Base-by-base conservation (phyloP, 2,888 invertebrate species). In the Apodemia mormo region DNA sequence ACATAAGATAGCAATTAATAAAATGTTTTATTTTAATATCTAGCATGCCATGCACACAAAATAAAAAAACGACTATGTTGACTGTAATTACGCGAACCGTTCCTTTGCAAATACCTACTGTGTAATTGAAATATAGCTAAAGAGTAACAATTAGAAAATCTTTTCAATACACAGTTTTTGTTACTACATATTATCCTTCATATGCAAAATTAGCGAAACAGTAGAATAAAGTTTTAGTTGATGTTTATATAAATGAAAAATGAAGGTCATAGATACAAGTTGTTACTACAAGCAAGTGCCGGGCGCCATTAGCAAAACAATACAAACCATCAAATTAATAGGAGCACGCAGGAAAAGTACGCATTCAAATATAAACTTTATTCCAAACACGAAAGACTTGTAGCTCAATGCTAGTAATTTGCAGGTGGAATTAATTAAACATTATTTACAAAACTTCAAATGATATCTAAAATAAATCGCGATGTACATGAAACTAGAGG, bases 381-480 rank as follows among this genome's bases (percentile, higher is more conserved):
- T 45, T 8, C 7, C 37, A 9, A 9, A 2, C 2, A 10, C 6
- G 9, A 65, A 71, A 58, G 68, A 67, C 33, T 70, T 65, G 71
- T 66, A 69, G 58, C 71, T 1, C 10, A 52, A 10, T 67, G 43
- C 8, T 10, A 7, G 5, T 1, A 30, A 49, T 29, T 66, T 54
- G 61, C 75, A 75, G 75, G 73, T 75, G 75, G 73, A 70, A 72
- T 71, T 69, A 72, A 75, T 75, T 73, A 72, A 69, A 65, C 66
- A 49, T 58, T 58, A 54, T 70, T 69, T 56, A 58, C 56, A 61
- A 69, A 70, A 73, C 70, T 71, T 72, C 73, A 74, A 73, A 72
- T 68, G 71, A 70, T 71, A 68, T 70, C 70, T 40, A 61, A 70
- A 70, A 72, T 68, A 68, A 69, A 68, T 69, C 54, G 61, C 65